These are phyloP conservation scores for Cephus runcator DNA, from an alignment of 2,888 invertebrate genomes.

Conservation along the genomic window DNA sequence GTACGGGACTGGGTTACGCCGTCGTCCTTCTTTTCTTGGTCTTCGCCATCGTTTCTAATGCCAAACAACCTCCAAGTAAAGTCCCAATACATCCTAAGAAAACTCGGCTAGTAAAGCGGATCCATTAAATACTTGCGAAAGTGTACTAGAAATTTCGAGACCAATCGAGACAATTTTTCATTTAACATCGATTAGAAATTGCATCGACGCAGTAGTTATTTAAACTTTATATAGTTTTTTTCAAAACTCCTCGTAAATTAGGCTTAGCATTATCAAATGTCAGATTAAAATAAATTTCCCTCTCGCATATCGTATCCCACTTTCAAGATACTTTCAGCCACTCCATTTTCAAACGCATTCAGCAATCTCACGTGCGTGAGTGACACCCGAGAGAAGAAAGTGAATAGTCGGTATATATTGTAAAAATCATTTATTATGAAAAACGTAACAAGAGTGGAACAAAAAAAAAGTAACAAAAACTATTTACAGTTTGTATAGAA, in stretches of 20 bases:
- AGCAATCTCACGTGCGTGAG: neutral
- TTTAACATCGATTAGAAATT: neutral
- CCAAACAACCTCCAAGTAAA: neutral
- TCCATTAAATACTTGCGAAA: neutral
- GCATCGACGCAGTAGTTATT: neutral
- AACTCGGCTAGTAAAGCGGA: neutral
- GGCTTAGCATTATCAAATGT: neutral
- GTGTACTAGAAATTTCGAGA: neutral
- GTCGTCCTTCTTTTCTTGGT: neutral
- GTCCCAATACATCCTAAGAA: neutral
- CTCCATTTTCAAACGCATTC: neutral
- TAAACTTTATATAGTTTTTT: neutral
- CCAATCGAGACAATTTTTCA: neutral
- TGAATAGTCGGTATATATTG: neutral
- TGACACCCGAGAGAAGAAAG: neutral
- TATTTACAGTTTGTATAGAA: conserved; percentile 39
- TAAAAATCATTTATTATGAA: neutral
- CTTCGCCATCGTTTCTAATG: neutral
- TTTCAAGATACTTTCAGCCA: neutral
- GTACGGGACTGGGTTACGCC: neutral
- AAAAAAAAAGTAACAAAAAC: conserved; percentile 10
- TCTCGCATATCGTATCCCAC: neutral
- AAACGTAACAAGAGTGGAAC: conserved; percentile 14
- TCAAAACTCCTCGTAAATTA: neutral
- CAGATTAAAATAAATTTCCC: neutral